Evolutionary conservation across 1,140 invertebrate species (phyloP).

Genomic region (Pygmarrhopalites habei): DNA sequence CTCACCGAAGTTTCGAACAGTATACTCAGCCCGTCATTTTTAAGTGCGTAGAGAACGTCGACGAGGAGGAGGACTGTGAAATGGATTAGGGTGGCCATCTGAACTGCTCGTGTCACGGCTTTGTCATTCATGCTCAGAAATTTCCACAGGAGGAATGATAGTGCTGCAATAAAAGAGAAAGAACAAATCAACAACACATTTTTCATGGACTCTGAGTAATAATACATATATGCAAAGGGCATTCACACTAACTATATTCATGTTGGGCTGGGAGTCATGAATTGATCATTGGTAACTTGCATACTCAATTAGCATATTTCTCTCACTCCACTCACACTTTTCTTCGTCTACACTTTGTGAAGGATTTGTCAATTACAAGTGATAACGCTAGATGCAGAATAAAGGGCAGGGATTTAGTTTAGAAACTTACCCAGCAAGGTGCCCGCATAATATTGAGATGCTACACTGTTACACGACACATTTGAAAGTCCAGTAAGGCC

Average conservation of each 20-base stretch:
- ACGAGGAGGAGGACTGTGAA: slow-evolving; percentile 20
- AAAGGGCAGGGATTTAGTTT: not conserved
- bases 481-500: slow-evolving; percentile 27
- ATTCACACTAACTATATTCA: no score
- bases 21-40: slow-evolving; percentile 2
- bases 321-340: no score
- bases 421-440: slow-evolving; percentile 29
- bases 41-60: slow-evolving; percentile 23
- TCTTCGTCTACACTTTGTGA: no score
- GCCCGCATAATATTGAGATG: slow-evolving; percentile 31
- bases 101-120: slow-evolving; percentile 24
- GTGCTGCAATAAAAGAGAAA: slow-evolving; percentile 14
- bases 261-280: no score
- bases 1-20: slow-evolving; percentile 15
- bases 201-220: no score
- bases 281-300: no score
- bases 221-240: no score
- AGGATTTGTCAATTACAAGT: not conserved
- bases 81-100: slow-evolving; percentile 22
- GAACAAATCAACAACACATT: no score
- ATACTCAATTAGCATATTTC: no score
- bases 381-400: no score
- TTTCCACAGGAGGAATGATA: slow-evolving; percentile 34
- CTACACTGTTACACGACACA: slow-evolving; percentile 2
- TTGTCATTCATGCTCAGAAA: slow-evolving; percentile 36